phyloP scores from a whole-genome alignment of 2,113 vertebrate genomes.

The Ceuthmochares aereus region DNA sequence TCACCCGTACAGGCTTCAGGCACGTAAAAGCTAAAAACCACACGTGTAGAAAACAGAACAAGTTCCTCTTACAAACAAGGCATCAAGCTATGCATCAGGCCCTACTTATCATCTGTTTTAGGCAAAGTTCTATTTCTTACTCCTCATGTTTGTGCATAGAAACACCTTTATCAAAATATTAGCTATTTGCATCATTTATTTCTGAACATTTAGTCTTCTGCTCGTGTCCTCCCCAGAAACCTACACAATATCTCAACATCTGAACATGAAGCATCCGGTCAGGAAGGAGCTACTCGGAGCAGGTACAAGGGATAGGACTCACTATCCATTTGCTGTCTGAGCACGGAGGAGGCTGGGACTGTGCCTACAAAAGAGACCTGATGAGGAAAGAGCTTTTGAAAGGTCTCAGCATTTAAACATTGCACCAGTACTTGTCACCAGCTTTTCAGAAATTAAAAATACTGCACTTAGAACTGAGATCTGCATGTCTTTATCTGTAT shows the following conservation, averaged over 20 bases:
- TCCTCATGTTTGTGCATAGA: no score
- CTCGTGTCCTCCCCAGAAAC: neutral
- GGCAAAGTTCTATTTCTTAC: neutral
- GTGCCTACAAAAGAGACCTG: neutral
- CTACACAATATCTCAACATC: neutral
- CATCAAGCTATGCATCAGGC: neutral
- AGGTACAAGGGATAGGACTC: neutral
- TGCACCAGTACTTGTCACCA: neutral
- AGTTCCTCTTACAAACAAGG: neutral
- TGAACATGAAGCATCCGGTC: neutral
- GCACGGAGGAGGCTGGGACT: neutral
- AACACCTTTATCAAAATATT: neutral
- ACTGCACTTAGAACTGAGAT: neutral
- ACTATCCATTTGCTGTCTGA: neutral
- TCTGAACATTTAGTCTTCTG: neutral
- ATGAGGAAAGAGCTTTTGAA: neutral
- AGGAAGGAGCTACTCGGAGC: neutral
- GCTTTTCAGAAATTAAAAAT: neutral
- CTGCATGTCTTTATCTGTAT: neutral
- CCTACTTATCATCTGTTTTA: neutral
- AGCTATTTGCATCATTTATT: neutral
- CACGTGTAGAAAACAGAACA: fast-evolving
- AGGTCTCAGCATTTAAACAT: neutral
- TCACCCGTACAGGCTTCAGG: neutral
- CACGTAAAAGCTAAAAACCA: neutral